A percentile compares a stretch with the other conserved stretches of the same genome.
These are phyloP conservation scores for Holothuria leucospilota DNA, from an alignment of 53 echinoderm and acorn worm genomes.

Conservation along the genomic window DNA sequence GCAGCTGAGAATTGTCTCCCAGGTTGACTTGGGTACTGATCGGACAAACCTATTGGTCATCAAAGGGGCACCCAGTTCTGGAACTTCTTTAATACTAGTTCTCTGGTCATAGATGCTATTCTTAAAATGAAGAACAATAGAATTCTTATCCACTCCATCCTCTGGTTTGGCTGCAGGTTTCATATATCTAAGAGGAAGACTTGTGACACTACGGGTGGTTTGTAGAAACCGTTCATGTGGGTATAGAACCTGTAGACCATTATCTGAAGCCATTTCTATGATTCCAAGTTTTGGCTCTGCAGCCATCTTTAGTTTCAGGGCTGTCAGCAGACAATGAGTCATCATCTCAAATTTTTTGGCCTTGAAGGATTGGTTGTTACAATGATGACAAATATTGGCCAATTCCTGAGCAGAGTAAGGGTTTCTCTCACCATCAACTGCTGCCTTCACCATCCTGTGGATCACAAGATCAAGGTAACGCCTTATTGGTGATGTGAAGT, in stretches of 20 bases:
- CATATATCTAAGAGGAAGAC: constrained; percentile 65
- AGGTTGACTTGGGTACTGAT: constrained; percentile 53
- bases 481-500: constrained; percentile 95
- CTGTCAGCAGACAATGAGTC: constrained; percentile 63
- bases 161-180: constrained; percentile 79
- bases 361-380: constrained; percentile 76
- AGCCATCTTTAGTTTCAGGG: constrained; percentile 82
- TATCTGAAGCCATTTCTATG: constrained; percentile 66
- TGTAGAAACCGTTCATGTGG: constrained; percentile 55
- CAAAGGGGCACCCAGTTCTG: constrained; percentile 13
- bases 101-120: constrained; percentile 70
- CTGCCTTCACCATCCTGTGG: constrained; percentile 80
- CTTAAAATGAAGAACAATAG: constrained; percentile 72
- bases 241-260: constrained; percentile 64
- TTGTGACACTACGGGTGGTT: background rate
- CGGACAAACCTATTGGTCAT: constrained; percentile 53
- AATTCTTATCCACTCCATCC: constrained; percentile 48
- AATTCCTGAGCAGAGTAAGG: constrained; percentile 78
- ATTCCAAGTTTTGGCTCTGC: constrained; percentile 64
- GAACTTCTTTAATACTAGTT: constrained; percentile 21
- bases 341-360: constrained; percentile 71
- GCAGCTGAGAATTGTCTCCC: constrained; percentile 64
- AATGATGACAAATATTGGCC: constrained; percentile 81
- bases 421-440: constrained; percentile 45
- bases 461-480: constrained; percentile 91